Evolutionary conservation across 64 coral and sea anemone species (phyloP).

Genomic region (Astreopora myriophthalma): DNA sequence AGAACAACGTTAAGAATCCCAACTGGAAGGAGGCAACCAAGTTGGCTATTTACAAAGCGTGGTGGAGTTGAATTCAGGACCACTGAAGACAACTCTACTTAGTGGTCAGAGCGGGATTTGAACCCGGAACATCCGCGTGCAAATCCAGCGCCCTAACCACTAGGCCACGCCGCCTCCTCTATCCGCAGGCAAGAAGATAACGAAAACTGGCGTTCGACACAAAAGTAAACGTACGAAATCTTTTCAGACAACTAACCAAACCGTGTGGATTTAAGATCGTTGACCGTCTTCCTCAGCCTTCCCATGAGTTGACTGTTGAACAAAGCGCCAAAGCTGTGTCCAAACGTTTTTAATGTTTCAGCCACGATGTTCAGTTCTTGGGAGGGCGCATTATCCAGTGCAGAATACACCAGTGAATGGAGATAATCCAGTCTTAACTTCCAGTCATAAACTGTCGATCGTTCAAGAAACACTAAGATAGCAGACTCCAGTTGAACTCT

Average conservation of each 20-base stretch:
- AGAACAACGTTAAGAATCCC: too few species aligned
- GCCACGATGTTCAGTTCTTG: background rate
- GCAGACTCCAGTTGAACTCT: slow-evolving; percentile 1
- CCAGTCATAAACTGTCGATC: slow-evolving; percentile 51
- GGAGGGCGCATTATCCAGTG: background rate
- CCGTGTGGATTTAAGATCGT: background rate
- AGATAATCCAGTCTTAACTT: slow-evolving; percentile 32
- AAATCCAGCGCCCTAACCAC: too few species aligned
- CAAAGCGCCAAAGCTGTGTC: background rate
- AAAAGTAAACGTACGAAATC: too few species aligned
- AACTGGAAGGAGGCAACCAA: too few species aligned
- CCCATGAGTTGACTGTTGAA: background rate
- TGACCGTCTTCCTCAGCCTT: background rate
- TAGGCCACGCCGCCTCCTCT: too few species aligned
- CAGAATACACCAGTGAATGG: slow-evolving; percentile 3
- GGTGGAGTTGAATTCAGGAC: too few species aligned
- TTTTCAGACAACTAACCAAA: slow-evolving; percentile 1
- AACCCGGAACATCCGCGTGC: too few species aligned
- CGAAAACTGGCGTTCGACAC: too few species aligned
- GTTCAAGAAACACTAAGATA: slow-evolving; percentile 28
- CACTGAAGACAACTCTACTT: too few species aligned
- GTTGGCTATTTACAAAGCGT: too few species aligned
- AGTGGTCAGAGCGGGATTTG: too few species aligned
- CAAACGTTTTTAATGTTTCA: background rate
- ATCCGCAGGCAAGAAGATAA: too few species aligned